Percentiles rank a stretch among this genome's conserved stretches.
phyloP scores from a whole-genome alignment of 2,113 vertebrate species.

The Nestor notabilis region DNA sequence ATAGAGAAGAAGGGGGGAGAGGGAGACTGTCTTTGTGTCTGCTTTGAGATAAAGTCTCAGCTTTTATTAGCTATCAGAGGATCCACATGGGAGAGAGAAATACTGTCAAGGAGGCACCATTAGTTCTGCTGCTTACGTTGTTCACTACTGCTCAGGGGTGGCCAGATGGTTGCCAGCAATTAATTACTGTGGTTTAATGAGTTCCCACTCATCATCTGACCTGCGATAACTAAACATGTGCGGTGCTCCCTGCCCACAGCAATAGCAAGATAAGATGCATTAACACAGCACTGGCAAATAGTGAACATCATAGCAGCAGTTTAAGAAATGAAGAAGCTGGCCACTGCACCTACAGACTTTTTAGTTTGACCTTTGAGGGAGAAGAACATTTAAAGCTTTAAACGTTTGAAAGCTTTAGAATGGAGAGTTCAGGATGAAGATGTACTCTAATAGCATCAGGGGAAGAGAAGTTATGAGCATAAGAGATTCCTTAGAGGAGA shows the following conservation, averaged over 20 bases:
- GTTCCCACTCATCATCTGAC: slow-evolving; percentile 69
- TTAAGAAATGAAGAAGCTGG: not conserved
- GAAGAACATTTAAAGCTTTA: not conserved
- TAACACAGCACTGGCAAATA: not conserved
- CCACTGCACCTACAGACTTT: not conserved
- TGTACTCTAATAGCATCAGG: not conserved
- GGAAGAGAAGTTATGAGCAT: not conserved
- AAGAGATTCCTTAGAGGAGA: not conserved
- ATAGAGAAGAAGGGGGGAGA: not conserved
- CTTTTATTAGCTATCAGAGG: slow-evolving; percentile 66
- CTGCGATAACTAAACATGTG: slow-evolving; percentile 66
- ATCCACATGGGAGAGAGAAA: slow-evolving; percentile 60
- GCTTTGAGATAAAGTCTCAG: slow-evolving; percentile 57
- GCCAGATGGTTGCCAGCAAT: slow-evolving; percentile 72
- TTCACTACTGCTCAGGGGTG: slow-evolving; percentile 65
- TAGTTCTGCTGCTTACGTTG: slow-evolving; percentile 65
- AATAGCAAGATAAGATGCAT: slow-evolving; percentile 39
- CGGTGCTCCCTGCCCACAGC: slow-evolving; percentile 53
- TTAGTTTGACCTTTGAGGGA: not conserved
- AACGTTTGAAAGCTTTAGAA: not conserved
- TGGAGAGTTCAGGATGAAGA: not conserved
- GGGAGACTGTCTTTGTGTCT: slow-evolving; percentile 36
- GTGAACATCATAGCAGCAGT: not conserved
- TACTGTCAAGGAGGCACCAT: slow-evolving; percentile 61
- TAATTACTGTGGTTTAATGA: slow-evolving; percentile 70